These are phyloP conservation scores for Lota lota DNA, from an alignment of 2,113 vertebrate genomes.

Conservation along the genomic window DNA sequence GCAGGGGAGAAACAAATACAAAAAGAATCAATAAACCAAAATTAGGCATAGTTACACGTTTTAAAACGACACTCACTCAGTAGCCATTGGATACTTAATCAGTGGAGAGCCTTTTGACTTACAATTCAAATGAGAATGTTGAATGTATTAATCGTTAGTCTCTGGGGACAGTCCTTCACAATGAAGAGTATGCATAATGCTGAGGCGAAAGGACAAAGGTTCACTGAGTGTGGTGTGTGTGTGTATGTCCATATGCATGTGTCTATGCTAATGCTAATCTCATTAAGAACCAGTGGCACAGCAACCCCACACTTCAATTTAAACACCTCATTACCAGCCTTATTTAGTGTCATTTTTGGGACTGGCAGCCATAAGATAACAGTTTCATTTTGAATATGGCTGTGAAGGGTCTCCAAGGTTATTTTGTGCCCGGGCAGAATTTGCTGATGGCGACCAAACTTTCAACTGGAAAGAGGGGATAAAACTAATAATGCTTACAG, in stretches of 20 bases:
- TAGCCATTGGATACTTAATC: background rate
- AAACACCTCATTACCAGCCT: too few relatives aligned
- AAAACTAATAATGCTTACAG: too few relatives aligned
- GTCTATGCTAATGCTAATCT: background rate
- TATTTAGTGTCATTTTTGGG: too few relatives aligned
- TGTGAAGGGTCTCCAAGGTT: too few relatives aligned
- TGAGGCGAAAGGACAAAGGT: conserved; percentile 36
- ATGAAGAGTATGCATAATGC: conserved; percentile 36
- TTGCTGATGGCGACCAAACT: too few relatives aligned
- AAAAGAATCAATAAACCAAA: background rate
- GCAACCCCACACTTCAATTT: background rate
- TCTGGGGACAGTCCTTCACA: conserved; percentile 14
- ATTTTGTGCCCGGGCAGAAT: too few relatives aligned
- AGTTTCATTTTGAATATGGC: too few relatives aligned
- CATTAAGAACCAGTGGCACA: too few relatives aligned
- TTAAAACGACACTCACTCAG: background rate
- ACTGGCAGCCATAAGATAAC: too few relatives aligned
- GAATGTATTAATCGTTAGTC: conserved; percentile 13
- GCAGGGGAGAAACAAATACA: too few relatives aligned
- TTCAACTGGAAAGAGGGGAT: too few relatives aligned
- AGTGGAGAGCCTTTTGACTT: conserved; percentile 1
- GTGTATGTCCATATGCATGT: background rate
- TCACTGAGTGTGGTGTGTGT: conserved; percentile 26
- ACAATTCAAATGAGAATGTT: conserved; percentile 11
- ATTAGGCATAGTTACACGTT: background rate